Percentiles rank a stretch among this genome's conserved stretches.
These are phyloP conservation scores for Apostichopus californicus DNA, from an alignment of 35 echinoderm and acorn worm species.

Conservation along the genomic window DNA sequence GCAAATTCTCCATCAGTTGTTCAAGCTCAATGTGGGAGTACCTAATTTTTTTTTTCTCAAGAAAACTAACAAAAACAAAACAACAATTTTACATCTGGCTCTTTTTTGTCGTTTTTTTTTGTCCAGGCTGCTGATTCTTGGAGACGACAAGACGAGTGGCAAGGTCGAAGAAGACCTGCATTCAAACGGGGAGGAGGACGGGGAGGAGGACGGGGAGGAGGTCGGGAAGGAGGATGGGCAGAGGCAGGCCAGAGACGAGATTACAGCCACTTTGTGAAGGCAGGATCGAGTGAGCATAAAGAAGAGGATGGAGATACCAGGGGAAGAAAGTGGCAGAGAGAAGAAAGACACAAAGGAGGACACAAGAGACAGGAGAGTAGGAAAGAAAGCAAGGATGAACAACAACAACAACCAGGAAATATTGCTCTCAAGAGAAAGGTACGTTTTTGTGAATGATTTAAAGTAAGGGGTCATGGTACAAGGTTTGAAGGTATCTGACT, in stretches of 20 bases:
- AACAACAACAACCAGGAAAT: neutral
- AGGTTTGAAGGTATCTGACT: neutral
- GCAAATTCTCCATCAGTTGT: too few species aligned
- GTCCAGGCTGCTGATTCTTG: neutral
- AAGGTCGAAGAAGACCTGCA: neutral
- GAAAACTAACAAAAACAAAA: too few species aligned
- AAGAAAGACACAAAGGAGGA: neutral
- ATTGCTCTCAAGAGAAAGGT: slow-evolving; percentile 54
- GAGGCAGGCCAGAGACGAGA: neutral
- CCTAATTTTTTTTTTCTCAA: too few species aligned
- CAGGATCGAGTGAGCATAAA: slow-evolving; percentile 1
- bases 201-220: too few species aligned
- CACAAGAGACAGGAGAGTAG: neutral
- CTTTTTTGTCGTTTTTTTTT: neutral
- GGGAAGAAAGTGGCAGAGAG: neutral
- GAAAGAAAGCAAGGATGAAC: slow-evolving; percentile 26
- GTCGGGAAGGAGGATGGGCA: neutral
- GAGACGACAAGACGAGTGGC: neutral
- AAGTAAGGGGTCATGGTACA: neutral
- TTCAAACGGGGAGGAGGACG: slow-evolving; percentile 2
- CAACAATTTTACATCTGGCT: too few species aligned
- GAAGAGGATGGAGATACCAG: neutral
- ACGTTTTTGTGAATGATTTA: neutral
- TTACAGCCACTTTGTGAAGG: slow-evolving; percentile 24
- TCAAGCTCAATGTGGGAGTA: too few species aligned